Base-by-base conservation (phyloP, 1,140 invertebrate genomes). In the Procambarus clarkii region DNA sequence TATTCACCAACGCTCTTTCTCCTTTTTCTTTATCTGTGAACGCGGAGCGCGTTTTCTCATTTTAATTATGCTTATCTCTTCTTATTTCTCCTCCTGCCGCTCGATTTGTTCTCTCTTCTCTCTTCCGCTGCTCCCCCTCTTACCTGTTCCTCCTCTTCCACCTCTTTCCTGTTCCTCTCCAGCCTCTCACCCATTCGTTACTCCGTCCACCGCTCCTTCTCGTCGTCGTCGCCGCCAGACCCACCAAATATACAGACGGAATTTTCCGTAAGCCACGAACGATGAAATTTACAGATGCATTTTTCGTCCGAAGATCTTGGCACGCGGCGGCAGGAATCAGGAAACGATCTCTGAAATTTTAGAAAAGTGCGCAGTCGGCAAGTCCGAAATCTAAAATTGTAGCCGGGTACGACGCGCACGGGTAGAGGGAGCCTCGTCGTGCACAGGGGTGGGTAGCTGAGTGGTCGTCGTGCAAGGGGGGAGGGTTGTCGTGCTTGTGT, bases 331-430 rank as follows among this genome's bases (percentile, higher is more conserved):
- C 69, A 34, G 69, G 69, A 74, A 74, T 74, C 69, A 74, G 69
- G 69, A 74, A 74, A 15, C n/a, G 24, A 34, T 34, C 24, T 34
- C 69, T 24, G 21, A 74, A 34, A 34, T 74, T 34, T 34, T 74
- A 34, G 69, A 74, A 74, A 74, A 74, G 69, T 74, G 69, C 69
- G 69, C 69, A 34, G 69, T 74, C 69, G 69, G 69, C 69, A 74
- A 24, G 69, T 34, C 15, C 15, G n/a, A 34, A 74, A 34, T 74
- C 24, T 74, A 74, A 74, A 74, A 74, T 74, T 74, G 69, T 74
- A 74, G 69, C 24, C 1, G 24, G 34, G 69, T 5, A 74, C 69
- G 24, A 15, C 69, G 7, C 34, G 34, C 34, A 34, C 34, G n/a
- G 69, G 24, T 34, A 34, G 5, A 24, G 50, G 8, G 13, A 54